Evolutionary conservation across 2,113 vertebrate species (phyloP), one percentile per base, ranked within the genome.

Genomic region (Procavia capensis): DNA sequence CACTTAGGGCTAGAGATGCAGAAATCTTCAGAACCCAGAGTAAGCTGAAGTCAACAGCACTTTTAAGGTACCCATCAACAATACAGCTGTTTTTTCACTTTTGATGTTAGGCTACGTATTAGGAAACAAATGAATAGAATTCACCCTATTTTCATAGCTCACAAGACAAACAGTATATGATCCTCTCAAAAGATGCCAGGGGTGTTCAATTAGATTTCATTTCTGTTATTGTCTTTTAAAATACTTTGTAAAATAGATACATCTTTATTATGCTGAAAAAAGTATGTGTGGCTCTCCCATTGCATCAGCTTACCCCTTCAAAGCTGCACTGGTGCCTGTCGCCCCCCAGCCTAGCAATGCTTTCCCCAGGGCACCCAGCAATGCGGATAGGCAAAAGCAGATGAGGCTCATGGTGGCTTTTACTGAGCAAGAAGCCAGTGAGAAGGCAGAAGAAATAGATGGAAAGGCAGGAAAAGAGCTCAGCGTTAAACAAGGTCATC

Each of bases 141-240:
- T 93, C 13, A n/a, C 61, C 45, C 59, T 92, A 13, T 96, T 92
- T 93, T 64, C 70, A 41, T 66, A 92, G 83, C 17, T 80, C 27
- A n/a, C 29, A 43, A 72, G 31, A 74, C 31, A 82, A 78, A 86
- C 41, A 27, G 57, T 39, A 54, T 79, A n/a, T 31, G 11, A 27
- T 66, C 39, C 14, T 83, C 54, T 85, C 70, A 89, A 85, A 90
- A 80, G 70, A 59, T 94, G 16, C 31, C 6, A 74, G 27, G 75
- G 75, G 43, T 17, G 59, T 47, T 81, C 76, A 27, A 66, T 83
- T 89, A 85, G 39, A 54, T 96, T 96, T 79, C 14, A 74, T 94
- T 87, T 79, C 34, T 8, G 19, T 75, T 93, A 63, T 88, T 93
- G 24, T 31, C 86, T 92, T 86, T 47, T 79, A 90, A 90, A 81